Percentiles rank a stretch among this genome's conserved stretches.
These are phyloP conservation scores for Sussaba pulchella DNA, from an alignment of 2,888 invertebrate genomes.

Conservation along the genomic window DNA sequence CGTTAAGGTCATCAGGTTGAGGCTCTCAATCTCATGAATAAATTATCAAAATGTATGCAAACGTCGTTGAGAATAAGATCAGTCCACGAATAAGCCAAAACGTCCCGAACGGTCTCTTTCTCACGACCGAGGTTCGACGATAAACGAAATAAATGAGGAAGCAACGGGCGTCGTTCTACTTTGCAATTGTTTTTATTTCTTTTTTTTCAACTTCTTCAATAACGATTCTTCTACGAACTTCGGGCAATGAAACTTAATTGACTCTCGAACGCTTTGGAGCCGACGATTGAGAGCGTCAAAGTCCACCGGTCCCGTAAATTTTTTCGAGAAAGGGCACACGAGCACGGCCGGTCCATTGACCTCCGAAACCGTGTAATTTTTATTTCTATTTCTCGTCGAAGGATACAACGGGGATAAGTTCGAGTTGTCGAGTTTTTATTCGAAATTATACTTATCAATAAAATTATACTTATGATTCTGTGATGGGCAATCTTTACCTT, in stretches of 20 bases:
- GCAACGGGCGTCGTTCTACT: too few species aligned
- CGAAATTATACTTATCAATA: background rate
- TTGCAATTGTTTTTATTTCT: background rate
- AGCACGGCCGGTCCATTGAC: slow-evolving; percentile 62
- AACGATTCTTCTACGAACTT: slow-evolving; percentile 74
- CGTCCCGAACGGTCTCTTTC: too few species aligned
- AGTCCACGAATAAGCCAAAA: too few species aligned
- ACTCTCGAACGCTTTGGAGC: slow-evolving; percentile 63
- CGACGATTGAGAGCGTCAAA: slow-evolving; percentile 65
- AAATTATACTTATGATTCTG: too few species aligned
- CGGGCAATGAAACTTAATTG: slow-evolving; percentile 77
- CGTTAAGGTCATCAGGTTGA: too few species aligned
- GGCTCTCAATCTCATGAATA: too few species aligned
- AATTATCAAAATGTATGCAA: too few species aligned
- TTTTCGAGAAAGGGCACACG: slow-evolving; percentile 44
- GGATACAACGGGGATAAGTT: background rate
- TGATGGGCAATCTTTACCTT: too few species aligned
- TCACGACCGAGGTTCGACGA: too few species aligned
- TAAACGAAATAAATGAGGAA: too few species aligned
- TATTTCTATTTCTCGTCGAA: background rate
- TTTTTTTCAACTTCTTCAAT: slow-evolving; percentile 50
- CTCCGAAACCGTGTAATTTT: slow-evolving; percentile 49
- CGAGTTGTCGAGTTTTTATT: background rate
- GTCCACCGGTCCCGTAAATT: slow-evolving; percentile 62
- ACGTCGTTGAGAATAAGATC: too few species aligned